A percentile compares a stretch with the other conserved stretches of the same genome.
These are phyloP conservation scores for Pampus argenteus DNA, from an alignment of 2,797 vertebrate species.

Conservation along the genomic window DNA sequence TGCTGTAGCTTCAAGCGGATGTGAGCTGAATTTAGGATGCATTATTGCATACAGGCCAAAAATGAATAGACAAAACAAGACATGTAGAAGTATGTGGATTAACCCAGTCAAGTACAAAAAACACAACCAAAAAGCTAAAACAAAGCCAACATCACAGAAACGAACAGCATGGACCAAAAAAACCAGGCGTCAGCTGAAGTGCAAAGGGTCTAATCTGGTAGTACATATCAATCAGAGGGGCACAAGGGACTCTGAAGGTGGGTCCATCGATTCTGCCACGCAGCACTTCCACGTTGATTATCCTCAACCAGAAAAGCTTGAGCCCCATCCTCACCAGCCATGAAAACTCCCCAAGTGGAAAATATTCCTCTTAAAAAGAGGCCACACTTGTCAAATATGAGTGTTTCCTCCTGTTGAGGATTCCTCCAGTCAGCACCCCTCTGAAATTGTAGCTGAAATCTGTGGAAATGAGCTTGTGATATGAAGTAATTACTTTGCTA, in stretches of 20 bases:
- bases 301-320: slow-evolving; percentile 62
- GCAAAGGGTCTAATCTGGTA: slow-evolving; percentile 64
- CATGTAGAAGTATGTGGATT: not conserved
- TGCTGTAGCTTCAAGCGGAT: not conserved
- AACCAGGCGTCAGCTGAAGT: slow-evolving; percentile 73
- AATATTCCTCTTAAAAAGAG: slow-evolving; percentile 68
- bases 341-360: slow-evolving; percentile 76
- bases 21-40: too few species aligned
- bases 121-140: not conserved
- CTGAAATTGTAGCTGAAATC: slow-evolving; percentile 30
- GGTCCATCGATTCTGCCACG: slow-evolving; percentile 73
- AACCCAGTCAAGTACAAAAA: not conserved
- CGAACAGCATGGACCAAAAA: slow-evolving; percentile 24
- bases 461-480: slow-evolving; percentile 32
- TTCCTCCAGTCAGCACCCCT: slow-evolving; percentile 33
- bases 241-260: slow-evolving; percentile 67
- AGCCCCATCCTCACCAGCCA: slow-evolving; percentile 53
- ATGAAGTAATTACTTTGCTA: slow-evolving; percentile 43
- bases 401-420: slow-evolving; percentile 38
- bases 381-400: slow-evolving; percentile 68
- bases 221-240: slow-evolving; percentile 75
- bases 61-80: not conserved
- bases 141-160: slow-evolving; percentile 35
- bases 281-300: slow-evolving; percentile 81
- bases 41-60: not conserved